These are phyloP conservation scores for Sebastes miniatus DNA, from an alignment of 2,797 vertebrate genomes.

Conservation along the genomic window DNA sequence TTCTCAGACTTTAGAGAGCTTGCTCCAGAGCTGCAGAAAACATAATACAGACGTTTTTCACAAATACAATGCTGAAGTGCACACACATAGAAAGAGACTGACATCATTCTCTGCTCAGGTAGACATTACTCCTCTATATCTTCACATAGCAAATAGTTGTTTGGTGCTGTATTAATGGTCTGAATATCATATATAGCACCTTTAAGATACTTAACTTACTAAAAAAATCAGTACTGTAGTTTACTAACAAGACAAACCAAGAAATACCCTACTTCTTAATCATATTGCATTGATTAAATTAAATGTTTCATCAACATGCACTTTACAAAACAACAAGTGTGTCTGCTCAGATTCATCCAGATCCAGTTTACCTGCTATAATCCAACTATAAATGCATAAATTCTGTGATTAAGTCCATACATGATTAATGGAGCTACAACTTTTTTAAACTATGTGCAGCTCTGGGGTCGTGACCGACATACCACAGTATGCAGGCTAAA, in stretches of 20 bases:
- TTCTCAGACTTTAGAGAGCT: neutral
- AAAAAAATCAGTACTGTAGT: neutral
- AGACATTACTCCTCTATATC: too few relatives aligned
- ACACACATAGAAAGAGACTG: fast-evolving
- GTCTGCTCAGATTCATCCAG: neutral
- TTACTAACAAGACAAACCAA: neutral
- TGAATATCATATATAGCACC: too few relatives aligned
- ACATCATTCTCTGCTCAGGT: too few relatives aligned
- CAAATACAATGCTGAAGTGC: too few relatives aligned
- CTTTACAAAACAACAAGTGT: neutral
- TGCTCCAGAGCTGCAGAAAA: neutral
- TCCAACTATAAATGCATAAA: neutral
- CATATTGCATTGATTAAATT: neutral
- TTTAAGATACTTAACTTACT: too few relatives aligned
- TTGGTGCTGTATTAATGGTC: too few relatives aligned
- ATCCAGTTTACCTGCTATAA: neutral
- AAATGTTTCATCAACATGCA: neutral
- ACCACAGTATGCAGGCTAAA: slow-evolving; percentile 9
- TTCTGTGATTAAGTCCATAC: neutral
- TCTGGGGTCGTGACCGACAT: slow-evolving; percentile 22
- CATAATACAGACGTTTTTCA: neutral
- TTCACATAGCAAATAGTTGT: too few relatives aligned
- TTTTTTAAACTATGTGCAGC: slow-evolving; percentile 1
- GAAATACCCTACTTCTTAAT: neutral
- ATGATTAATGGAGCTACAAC: neutral